Conservation (phyloP, 2,113 vertebrate species). For the Philantomba maxwellii region DNA sequence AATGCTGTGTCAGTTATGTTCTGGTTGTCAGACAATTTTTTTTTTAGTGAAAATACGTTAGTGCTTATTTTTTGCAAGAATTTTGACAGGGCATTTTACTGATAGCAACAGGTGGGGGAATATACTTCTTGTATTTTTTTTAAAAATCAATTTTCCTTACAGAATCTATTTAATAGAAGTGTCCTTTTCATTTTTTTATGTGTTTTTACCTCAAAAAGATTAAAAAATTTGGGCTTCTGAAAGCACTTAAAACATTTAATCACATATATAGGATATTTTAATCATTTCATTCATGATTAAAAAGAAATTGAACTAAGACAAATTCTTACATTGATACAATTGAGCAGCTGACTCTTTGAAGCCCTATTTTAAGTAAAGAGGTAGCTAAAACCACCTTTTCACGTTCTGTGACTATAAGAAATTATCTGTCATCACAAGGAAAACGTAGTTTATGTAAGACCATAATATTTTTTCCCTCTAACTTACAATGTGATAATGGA, state of each 20-base stretch:
- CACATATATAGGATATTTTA: background rate
- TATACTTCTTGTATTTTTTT: background rate
- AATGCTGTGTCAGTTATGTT: background rate
- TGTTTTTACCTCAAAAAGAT: slow-evolving; percentile 7
- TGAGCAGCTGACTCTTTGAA: background rate
- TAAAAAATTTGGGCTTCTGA: background rate
- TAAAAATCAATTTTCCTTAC: background rate
- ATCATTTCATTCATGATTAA: background rate
- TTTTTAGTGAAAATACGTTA: background rate
- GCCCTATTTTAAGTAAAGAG: background rate
- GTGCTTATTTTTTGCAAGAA: background rate
- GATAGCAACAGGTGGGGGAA: background rate
- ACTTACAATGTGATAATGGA: background rate
- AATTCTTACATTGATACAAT: background rate
- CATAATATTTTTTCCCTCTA: background rate
- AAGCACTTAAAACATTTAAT: slow-evolving; percentile 26
- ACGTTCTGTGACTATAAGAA: background rate
- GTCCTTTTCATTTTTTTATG: background rate
- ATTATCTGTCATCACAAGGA: background rate
- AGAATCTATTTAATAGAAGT: background rate
- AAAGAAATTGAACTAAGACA: background rate
- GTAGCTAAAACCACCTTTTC: background rate
- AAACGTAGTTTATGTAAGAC: background rate
- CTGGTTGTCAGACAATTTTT: background rate
- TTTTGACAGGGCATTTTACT: background rate